These are phyloP conservation scores for Emydura subglobosa DNA, from an alignment of 2,113 vertebrate species.

Conservation along the genomic window DNA sequence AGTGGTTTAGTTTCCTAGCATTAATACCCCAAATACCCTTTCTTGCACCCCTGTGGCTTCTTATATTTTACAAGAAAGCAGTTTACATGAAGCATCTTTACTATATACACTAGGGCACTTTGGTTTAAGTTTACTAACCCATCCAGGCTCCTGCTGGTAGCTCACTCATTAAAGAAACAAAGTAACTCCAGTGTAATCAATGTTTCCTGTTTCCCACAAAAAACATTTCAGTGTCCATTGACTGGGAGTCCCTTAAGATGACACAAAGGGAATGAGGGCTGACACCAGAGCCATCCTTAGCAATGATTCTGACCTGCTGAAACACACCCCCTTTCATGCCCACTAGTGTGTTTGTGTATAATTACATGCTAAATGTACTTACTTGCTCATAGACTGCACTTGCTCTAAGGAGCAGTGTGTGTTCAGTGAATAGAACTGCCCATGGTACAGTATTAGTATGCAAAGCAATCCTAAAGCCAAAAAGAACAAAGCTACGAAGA, in stretches of 20 bases:
- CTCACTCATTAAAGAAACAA: background rate
- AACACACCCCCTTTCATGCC: background rate
- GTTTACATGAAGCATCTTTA: slow-evolving; percentile 15
- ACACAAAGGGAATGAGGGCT: background rate
- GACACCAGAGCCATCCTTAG: background rate
- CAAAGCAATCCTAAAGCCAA: background rate
- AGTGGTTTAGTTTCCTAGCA: background rate
- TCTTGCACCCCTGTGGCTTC: background rate
- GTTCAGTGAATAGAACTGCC: background rate
- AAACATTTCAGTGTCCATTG: background rate
- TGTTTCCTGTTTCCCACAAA: background rate
- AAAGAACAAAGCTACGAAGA: background rate
- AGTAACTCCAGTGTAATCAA: background rate
- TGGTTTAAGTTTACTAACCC: background rate
- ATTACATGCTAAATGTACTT: background rate
- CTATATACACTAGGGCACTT: background rate
- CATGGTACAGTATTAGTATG: background rate
- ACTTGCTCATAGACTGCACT: background rate
- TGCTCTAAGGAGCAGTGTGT: background rate
- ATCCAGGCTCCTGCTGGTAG: background rate
- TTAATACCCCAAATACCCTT: background rate
- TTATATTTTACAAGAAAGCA: background rate
- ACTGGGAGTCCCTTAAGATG: background rate
- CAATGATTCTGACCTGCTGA: background rate
- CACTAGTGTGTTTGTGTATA: background rate